These are phyloP conservation scores for Philotrypesis tridentata DNA, from an alignment of 1,140 invertebrate species.

Conservation along the genomic window DNA sequence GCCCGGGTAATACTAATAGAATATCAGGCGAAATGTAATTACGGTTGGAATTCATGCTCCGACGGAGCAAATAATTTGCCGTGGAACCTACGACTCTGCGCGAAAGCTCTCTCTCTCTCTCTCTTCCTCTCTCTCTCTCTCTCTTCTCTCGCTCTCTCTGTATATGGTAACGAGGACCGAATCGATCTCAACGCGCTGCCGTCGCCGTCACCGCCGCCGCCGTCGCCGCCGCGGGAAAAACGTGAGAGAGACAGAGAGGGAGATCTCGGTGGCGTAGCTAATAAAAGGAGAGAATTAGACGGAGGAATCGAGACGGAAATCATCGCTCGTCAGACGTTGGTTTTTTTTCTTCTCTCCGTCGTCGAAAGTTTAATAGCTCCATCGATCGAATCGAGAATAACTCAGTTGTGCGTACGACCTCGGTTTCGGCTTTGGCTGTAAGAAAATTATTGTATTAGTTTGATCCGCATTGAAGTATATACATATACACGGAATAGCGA, in stretches of 20 bases:
- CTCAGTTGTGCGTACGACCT: background rate
- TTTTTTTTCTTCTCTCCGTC: background rate
- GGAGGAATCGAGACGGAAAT: slow-evolving; percentile 49
- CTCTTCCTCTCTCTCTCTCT: too few species aligned
- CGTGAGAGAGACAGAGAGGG: slow-evolving; percentile 33
- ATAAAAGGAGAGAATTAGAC: slow-evolving; percentile 41
- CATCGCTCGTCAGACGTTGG: slow-evolving; percentile 26
- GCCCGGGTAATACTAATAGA: slow-evolving; percentile 72
- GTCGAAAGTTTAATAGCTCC: slow-evolving; percentile 29
- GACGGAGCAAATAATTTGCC: slow-evolving; percentile 74
- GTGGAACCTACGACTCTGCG: slow-evolving; percentile 61
- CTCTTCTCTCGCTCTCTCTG: too few species aligned
- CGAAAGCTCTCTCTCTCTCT: slow-evolving; percentile 44
- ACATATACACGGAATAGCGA: too few species aligned
- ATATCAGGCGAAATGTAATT: slow-evolving; percentile 74
- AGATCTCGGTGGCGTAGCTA: slow-evolving; percentile 18
- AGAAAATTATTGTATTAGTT: background rate
- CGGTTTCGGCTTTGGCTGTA: background rate
- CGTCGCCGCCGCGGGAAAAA: too few species aligned
- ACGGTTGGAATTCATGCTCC: slow-evolving; percentile 74
- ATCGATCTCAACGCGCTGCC: slow-evolving; percentile 37
- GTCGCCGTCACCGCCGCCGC: too few species aligned
- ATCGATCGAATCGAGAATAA: slow-evolving; percentile 36
- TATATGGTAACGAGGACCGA: slow-evolving; percentile 67
- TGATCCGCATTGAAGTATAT: background rate